Evolutionary conservation across 23 tunicate species (phyloP).

Genomic region (Phallusia fumigata): DNA sequence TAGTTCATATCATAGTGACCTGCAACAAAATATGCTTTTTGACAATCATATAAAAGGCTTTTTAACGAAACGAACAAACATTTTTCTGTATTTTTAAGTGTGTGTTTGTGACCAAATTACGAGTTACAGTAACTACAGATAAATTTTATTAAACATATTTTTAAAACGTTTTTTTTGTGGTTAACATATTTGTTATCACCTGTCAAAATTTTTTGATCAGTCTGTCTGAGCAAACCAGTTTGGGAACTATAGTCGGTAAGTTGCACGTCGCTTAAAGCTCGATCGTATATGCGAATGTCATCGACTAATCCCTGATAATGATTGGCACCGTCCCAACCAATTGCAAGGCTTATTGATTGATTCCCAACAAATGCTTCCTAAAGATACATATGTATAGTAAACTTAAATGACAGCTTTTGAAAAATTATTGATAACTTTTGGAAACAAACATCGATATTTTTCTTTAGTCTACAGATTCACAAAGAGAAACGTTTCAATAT

Average conservation of each 20-base stretch:
- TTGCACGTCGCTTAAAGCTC: slow-evolving; percentile 7
- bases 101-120: too few species aligned
- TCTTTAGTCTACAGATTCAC: too few species aligned
- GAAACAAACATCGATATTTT: too few species aligned
- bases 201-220: slow-evolving; percentile 10
- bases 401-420: too few species aligned
- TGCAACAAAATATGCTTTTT: neutral
- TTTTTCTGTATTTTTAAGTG: too few species aligned
- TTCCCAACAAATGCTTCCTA: neutral
- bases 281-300: slow-evolving; percentile 36
- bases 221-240: slow-evolving; percentile 17
- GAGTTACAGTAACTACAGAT: too few species aligned
- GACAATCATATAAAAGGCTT: neutral
- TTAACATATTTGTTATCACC: neutral
- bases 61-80: neutral
- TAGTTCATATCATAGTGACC: slow-evolving; percentile 36
- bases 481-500: too few species aligned
- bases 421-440: too few species aligned
- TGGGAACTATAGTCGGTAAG: neutral
- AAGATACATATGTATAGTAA: neutral
- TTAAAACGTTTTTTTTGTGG: too few species aligned
- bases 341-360: neutral
- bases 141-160: too few species aligned
- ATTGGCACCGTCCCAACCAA: slow-evolving; percentile 14
- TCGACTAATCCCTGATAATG: slow-evolving; percentile 2